Base-by-base conservation (phyloP, 2,888 invertebrate genomes). In the Ectemnius continuus region DNA sequence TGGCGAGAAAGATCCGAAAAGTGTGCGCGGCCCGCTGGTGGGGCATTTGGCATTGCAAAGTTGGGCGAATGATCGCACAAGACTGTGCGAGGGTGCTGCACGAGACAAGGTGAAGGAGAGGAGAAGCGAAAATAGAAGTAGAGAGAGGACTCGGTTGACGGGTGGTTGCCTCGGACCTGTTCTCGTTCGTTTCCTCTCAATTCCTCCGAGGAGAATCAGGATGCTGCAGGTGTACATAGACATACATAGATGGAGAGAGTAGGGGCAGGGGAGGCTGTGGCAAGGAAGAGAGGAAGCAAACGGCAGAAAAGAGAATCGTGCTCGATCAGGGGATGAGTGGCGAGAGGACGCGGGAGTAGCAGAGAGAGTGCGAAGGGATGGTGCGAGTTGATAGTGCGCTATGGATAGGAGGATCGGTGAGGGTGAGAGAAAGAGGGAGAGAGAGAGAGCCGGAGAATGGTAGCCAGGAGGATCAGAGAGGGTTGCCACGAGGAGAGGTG, bases 121-220 rank as follows among this genome's bases (percentile, higher is more conserved):
- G 36, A 36, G 56, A 45, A 74, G 61, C 64, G 74, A 81, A 75
- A 72, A 70, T 14, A 57, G 61, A 57, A 23, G 14, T 46, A 61
- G 28, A 57, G 23, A 60, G 70, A 64, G 73, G 70, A 69, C 64
- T 75, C 68, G 81, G 84, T 86, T 83, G 85, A 85, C 82, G 87
- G 83, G 78, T 85, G 85, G 88, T 83, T 85, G 83, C 81, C 75
- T 85, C 85, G 82, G 82, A 78, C 84, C 82, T 81, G 86, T 87
- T 86, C 84, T 84, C 83, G 83, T 84, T 86, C 86, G 86, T 88
- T 88, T 88, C 85, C 87, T 87, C 85, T 85, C 85, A 83, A 88
- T 88, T 86, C 87, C 82, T 80, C 74, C 82, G 36, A 59, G 68
- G 75, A 72, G 52, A 65, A 69, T 67, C 52, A 63, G 69, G 61